These are phyloP conservation scores for Galerucella pusilla DNA, from an alignment of 2,888 invertebrate species.

Conservation along the genomic window DNA sequence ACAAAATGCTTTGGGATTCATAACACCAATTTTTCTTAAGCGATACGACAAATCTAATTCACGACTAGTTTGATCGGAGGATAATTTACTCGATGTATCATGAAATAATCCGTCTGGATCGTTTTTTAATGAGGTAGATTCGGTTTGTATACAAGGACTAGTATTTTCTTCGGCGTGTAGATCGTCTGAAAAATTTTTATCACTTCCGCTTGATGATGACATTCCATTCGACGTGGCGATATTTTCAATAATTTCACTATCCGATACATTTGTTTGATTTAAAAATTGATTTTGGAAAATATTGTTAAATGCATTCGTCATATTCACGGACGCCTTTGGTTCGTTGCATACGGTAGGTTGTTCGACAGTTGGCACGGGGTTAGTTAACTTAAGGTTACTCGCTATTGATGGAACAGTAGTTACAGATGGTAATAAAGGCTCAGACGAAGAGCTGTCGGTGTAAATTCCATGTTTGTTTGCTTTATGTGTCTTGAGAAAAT, in stretches of 20 bases:
- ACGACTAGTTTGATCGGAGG: conserved; percentile 65
- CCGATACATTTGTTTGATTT: conserved; percentile 66
- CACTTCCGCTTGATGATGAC: conserved; percentile 56
- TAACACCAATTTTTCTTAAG: conserved; percentile 80
- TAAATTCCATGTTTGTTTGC: conserved; percentile 98
- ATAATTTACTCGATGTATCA: conserved; percentile 60
- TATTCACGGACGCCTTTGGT: conserved; percentile 48
- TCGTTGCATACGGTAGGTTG: conserved; percentile 57
- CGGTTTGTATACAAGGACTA: conserved; percentile 61
- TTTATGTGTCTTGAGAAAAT: conserved; percentile 97
- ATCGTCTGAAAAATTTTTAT: conserved; percentile 55
- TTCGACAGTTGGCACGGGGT: conserved; percentile 60
- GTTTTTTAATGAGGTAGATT: conserved; percentile 61
- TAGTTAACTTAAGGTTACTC: conserved; percentile 59
- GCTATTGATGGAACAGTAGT: conserved; percentile 57
- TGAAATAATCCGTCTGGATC: conserved; percentile 58
- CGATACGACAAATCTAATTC: conserved; percentile 81
- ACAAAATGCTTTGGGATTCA: conserved; percentile 91
- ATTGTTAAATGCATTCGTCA: conserved; percentile 70
- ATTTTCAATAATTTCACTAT: conserved; percentile 55
- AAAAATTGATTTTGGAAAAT: conserved; percentile 80
- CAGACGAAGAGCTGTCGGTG: conserved; percentile 58
- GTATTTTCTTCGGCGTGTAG: conserved; percentile 57
- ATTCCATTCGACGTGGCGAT: conserved; percentile 55
- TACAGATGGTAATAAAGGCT: conserved; percentile 52